phyloP scores from a whole-genome alignment of 2,888 invertebrate genomes.

The Carterocephalus palaemon region DNA sequence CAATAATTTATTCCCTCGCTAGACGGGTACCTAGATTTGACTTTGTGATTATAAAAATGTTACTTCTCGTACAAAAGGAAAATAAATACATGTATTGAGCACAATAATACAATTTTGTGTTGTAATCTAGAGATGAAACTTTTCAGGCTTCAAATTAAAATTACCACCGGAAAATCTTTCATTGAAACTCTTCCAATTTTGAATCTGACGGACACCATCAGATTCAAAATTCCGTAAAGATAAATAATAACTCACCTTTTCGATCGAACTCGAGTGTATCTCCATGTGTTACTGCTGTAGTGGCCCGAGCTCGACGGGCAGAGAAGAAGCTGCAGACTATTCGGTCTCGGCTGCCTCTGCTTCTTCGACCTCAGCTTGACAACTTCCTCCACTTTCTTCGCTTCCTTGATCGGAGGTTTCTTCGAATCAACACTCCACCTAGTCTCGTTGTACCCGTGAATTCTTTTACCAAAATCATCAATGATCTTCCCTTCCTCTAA shows the following conservation, averaged over 20 bases:
- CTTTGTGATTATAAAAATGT: too few species aligned
- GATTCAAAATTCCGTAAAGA: too few species aligned
- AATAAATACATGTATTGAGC: too few species aligned
- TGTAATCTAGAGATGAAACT: too few species aligned
- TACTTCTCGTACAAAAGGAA: too few species aligned
- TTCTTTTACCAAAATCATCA: constrained; percentile 7
- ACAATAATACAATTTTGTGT: too few species aligned
- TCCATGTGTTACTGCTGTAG: constrained; percentile 71
- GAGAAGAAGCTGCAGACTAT: constrained; percentile 66
- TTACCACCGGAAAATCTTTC: constrained; percentile 8
- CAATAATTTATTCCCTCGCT: too few species aligned
- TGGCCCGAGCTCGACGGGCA: constrained; percentile 71
- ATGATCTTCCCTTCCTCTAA: constrained; percentile 44
- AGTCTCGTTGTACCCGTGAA: constrained; percentile 35
- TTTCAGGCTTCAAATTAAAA: too few species aligned
- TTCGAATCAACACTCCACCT: constrained; percentile 61
- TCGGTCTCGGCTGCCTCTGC: constrained; percentile 65
- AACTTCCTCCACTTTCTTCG: constrained; percentile 54
- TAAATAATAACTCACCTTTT: constrained; percentile 53
- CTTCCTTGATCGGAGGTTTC: constrained; percentile 60
- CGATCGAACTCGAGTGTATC: constrained; percentile 68
- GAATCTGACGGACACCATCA: too few species aligned
- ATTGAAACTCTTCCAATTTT: too few species aligned
- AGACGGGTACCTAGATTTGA: too few species aligned
- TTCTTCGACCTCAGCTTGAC: constrained; percentile 66